Evolutionary conservation across 2,113 vertebrate species (phyloP).

Genomic region (Sapayoa aenigma): DNA sequence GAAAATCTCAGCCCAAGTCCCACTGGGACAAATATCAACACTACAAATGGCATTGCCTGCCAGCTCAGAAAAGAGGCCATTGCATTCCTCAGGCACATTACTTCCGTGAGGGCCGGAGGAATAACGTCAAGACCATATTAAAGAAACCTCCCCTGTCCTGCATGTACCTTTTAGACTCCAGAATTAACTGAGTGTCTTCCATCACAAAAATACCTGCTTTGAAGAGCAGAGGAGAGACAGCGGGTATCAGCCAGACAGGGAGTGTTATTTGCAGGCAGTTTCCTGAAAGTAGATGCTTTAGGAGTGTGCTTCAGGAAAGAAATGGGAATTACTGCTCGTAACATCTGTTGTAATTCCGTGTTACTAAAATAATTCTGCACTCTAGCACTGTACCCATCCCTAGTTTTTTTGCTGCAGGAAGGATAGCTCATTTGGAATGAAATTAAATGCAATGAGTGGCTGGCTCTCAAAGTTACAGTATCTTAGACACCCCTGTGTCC

Average conservation of each 20-base stretch:
- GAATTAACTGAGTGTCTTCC: not conserved
- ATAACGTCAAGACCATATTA: not conserved
- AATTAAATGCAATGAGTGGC: not conserved
- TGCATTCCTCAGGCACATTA: not conserved
- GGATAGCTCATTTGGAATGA: not conserved
- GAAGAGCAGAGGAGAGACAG: not conserved
- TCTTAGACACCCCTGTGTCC: not conserved
- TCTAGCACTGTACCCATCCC: not conserved
- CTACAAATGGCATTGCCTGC: constrained; percentile 6
- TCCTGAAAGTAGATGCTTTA: not conserved
- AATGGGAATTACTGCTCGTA: not conserved
- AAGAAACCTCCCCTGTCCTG: not conserved
- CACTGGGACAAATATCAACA: constrained; percentile 43
- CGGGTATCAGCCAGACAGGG: not conserved
- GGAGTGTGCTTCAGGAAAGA: not conserved
- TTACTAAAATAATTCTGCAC: not conserved
- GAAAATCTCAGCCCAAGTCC: constrained; percentile 44
- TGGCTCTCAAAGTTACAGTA: not conserved
- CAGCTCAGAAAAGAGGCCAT: constrained; percentile 21
- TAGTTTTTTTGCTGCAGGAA: not conserved
- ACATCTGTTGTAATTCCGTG: not conserved
- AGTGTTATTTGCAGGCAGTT: not conserved
- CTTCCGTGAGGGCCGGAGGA: not conserved
- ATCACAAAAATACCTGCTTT: not conserved
- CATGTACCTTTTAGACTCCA: not conserved